phyloP scores from a whole-genome alignment of 2,113 vertebrate species.

The Myanophis thanlyinensis region DNA sequence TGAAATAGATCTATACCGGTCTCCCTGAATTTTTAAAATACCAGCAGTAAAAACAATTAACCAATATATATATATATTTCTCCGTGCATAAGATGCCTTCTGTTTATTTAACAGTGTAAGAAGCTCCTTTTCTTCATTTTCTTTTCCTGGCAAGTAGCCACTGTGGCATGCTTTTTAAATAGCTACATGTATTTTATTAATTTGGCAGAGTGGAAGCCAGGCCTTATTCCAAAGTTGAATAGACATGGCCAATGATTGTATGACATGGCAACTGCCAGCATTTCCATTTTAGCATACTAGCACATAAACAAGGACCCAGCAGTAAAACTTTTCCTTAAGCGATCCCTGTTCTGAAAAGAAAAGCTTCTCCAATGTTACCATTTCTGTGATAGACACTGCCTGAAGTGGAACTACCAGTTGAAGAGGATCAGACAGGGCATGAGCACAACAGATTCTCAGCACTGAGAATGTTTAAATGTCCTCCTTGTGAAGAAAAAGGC shows the following conservation, averaged over 20 bases:
- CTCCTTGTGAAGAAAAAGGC: background rate
- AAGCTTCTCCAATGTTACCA: background rate
- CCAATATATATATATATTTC: too few species aligned
- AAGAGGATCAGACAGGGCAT: background rate
- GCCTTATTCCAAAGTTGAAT: background rate
- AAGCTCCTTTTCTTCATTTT: background rate
- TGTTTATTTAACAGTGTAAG: background rate
- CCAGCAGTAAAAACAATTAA: too few species aligned
- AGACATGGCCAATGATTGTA: background rate
- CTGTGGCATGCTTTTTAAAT: background rate
- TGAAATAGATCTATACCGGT: too few species aligned
- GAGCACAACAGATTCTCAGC: background rate
- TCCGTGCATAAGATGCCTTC: background rate
- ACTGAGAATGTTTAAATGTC: background rate
- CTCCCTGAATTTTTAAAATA: too few species aligned
- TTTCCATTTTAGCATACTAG: background rate
- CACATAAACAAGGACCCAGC: background rate
- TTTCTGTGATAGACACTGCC: background rate
- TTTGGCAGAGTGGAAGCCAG: background rate
- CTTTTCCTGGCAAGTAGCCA: background rate
- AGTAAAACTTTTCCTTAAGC: too few species aligned
- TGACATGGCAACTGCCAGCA: background rate
- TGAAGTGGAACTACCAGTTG: background rate
- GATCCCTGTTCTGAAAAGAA: background rate
- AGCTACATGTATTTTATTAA: background rate